Evolutionary conservation across 2,113 vertebrate genomes (phyloP).

Genomic region (Chloropsis hardwickii): DNA sequence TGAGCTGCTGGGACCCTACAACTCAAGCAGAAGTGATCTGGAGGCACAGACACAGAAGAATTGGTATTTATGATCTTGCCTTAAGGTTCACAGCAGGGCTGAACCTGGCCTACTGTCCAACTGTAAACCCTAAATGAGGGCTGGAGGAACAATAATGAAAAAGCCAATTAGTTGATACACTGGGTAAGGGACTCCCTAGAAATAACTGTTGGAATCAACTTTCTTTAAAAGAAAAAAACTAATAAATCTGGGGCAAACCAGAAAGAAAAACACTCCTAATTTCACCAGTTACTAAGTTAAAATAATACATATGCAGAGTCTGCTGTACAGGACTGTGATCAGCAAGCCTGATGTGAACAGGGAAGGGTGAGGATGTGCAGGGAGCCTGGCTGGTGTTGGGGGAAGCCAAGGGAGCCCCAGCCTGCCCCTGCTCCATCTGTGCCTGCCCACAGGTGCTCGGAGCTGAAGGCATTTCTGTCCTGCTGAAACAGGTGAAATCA

Average conservation of each 20-base stretch:
- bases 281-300: not conserved
- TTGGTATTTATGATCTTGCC: not conserved
- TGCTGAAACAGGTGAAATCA: not conserved
- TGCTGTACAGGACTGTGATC: not conserved
- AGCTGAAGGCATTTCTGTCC: not conserved
- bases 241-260: not conserved
- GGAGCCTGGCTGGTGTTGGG: accelerated
- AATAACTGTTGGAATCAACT: not conserved
- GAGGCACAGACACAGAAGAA: not conserved
- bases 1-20: not conserved
- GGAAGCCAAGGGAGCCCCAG: not conserved
- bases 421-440: not conserved
- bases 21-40: not conserved
- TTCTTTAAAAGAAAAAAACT: not conserved
- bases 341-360: not conserved
- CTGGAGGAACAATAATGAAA: not conserved
- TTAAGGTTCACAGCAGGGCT: not conserved
- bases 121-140: not conserved
- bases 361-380: not conserved
- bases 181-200: not conserved
- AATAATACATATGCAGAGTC: not conserved
- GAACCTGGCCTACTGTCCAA: not conserved
- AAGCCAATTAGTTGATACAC: not conserved
- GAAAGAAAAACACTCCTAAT: not conserved
- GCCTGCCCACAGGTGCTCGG: not conserved